Base-by-base conservation (phyloP, 2,113 vertebrate species). In the Cryptoleucopteryx plumbea region DNA sequence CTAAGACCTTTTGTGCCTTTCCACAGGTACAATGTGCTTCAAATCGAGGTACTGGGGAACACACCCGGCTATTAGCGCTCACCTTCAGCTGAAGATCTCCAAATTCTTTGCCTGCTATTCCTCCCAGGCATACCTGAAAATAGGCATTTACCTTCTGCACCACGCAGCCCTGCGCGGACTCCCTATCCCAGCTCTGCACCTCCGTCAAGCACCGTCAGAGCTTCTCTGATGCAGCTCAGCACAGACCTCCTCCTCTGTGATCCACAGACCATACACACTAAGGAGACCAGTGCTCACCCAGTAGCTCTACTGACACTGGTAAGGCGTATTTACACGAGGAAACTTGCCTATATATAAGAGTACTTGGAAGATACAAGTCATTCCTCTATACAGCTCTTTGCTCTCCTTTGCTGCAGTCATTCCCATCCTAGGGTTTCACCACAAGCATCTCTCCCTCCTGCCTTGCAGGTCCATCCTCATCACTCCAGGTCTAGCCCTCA, bases 221-320 rank as follows among this genome's bases (percentile, higher is more conserved):
- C 70, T 68, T 36, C 83, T 43, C 78, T 27, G 3, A 13, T 0
- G 10, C 32, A 29, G 55, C 90, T 77, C 50, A 34, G 40, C 8
- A 45, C 92, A 67, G 22, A 47, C 7, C 42, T 66, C 14, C 20
- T 47, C 27, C 48, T 38, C 38, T 34, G 18, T 4, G 7, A 61
- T n/a, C 75, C 50, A 25, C 13, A 8, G 17, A 22, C 0, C n/a
- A 2, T 0, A 3, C 59, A 20, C 2, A 1, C 47, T 2, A 15
- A 34, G 26, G 23, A 80, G 10, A 42, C 2, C 45, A 19, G 22
- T 3, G 50, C 67, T 52, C 88, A 11, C 1, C 7, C 25, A 31
- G 12, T 0, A 31, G 14, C 47, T 80, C 67, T 15, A 0, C 11
- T 27, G 22, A 4, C 3, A 1, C 0, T 8, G 17, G 5, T 2